Evolutionary conservation across 2,797 vertebrate species (phyloP).

Genomic region (Philypnodon macrostomus): DNA sequence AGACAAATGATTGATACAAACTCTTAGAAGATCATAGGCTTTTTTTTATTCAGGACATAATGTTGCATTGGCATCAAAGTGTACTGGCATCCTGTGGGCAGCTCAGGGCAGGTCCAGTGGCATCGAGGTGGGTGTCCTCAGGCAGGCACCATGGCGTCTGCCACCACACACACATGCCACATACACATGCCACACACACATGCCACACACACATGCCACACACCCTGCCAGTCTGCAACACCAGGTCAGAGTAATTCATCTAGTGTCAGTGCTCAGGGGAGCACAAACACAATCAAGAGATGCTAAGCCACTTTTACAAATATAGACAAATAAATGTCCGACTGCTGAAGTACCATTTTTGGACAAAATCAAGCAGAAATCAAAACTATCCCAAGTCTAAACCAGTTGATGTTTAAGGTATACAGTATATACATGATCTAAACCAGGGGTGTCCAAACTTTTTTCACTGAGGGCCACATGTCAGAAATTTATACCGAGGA

Average conservation of each 20-base stretch:
- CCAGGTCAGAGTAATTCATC: slow-evolving; percentile 62
- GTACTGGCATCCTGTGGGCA: slow-evolving; percentile 68
- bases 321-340: background rate
- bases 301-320: background rate
- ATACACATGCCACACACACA: too few relatives aligned
- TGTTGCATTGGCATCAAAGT: slow-evolving; percentile 61
- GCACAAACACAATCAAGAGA: slow-evolving; percentile 15
- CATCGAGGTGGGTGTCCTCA: slow-evolving; percentile 70
- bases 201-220: slow-evolving; percentile 13
- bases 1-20: slow-evolving; percentile 24
- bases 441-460: too few relatives aligned
- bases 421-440: too few relatives aligned
- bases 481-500: too few relatives aligned
- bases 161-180: too few relatives aligned
- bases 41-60: slow-evolving; percentile 17
- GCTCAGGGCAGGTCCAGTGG: slow-evolving; percentile 64
- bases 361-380: too few relatives aligned
- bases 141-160: slow-evolving; percentile 61
- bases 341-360: too few relatives aligned
- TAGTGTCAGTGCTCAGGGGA: slow-evolving; percentile 67
- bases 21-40: slow-evolving; percentile 45
- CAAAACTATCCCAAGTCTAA: too few relatives aligned
- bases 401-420: too few relatives aligned
- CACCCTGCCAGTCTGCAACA: slow-evolving; percentile 10
- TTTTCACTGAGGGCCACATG: too few relatives aligned